Evolutionary conservation across 2,113 vertebrate species (phyloP), one percentile per base, ranked within the genome.

Genomic region (Tachuris rubrigastra): DNA sequence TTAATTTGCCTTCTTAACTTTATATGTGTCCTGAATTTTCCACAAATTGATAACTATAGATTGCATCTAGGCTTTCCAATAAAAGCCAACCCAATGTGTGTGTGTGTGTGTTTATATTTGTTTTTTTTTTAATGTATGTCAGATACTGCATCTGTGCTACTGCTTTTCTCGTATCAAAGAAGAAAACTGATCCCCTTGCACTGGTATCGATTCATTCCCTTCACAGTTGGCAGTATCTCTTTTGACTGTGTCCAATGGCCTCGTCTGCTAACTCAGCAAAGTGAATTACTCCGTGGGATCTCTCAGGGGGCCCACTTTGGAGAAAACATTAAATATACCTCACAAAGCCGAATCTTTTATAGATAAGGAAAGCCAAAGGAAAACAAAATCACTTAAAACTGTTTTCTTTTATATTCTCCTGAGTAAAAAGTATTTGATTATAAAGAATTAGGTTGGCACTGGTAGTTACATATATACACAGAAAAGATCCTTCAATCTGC

Each of bases 21-120:
- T 98, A 94, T 98, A 98, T 98, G 98, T 98, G 98, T 98, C 97
- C 98, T 98, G 97, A 98, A 98, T 98, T 98, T 98, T 98, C 98
- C 98, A 98, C 98, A 97, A 98, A 97, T 98, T 98, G 98, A 96
- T 98, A 97, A 98, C 97, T 98, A 98, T 98, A 98, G 97, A 98
- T 97, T 98, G 98, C 98, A 98, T 98, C 97, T 97, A 96, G 98
- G 98, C 98, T 98, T 98, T 98, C 97, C 98, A 98, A 98, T 98
- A 98, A 98, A 98, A 98, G 97, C 98, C 98, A 98, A 98, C 97
- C 98, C 98, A 97, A 98, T 87, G 96, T 97, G 97, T 97, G 96
- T 90, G 94, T 42, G 72, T 68, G 66, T 46, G 96, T 75, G 96
- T 97, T 97, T 97, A 89, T 95, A 93, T 96, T 95, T 96, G 86